phyloP scores from a whole-genome alignment of 2,113 vertebrate species.

The Tor tambroides region DNA sequence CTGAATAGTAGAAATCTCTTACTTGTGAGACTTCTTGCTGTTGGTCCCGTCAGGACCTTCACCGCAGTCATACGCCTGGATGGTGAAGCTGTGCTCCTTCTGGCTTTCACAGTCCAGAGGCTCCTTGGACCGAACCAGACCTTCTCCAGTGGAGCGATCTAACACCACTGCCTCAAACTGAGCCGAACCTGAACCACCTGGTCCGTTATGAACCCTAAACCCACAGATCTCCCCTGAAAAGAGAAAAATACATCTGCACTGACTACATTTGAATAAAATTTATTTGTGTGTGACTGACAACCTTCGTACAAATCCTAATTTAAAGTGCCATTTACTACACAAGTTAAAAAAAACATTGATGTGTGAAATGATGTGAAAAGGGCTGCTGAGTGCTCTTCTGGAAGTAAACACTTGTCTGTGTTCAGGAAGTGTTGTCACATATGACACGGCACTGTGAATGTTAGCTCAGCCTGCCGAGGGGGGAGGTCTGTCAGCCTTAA shows the following conservation, averaged over 20 bases:
- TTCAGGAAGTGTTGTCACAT: constrained; percentile 20
- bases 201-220: constrained; percentile 88
- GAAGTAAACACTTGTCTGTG: constrained; percentile 13
- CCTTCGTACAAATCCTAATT: background rate
- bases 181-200: constrained; percentile 82
- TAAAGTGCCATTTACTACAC: background rate
- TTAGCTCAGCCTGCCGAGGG: constrained; percentile 31
- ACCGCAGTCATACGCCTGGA: constrained; percentile 98
- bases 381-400: constrained; percentile 6
- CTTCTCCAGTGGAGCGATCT: constrained; percentile 95
- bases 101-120: constrained; percentile 96
- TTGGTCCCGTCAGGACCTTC: constrained; percentile 94
- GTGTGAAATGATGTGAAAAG: background rate
- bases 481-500: constrained; percentile 27
- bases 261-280: background rate
- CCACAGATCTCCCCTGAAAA: constrained; percentile 94
- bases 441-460: constrained; percentile 40
- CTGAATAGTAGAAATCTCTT: constrained; percentile 54
- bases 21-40: constrained; percentile 99
- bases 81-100: constrained; percentile 96
- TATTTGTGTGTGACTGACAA: background rate
- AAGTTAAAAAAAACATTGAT: background rate
- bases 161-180: constrained; percentile 97
- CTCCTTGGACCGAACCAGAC: constrained; percentile 93
- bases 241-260: background rate